Evolutionary conservation across 2,797 vertebrate species (phyloP), one percentile per base, ranked within the genome.

Genomic region (Aeoliscus strigatus): DNA sequence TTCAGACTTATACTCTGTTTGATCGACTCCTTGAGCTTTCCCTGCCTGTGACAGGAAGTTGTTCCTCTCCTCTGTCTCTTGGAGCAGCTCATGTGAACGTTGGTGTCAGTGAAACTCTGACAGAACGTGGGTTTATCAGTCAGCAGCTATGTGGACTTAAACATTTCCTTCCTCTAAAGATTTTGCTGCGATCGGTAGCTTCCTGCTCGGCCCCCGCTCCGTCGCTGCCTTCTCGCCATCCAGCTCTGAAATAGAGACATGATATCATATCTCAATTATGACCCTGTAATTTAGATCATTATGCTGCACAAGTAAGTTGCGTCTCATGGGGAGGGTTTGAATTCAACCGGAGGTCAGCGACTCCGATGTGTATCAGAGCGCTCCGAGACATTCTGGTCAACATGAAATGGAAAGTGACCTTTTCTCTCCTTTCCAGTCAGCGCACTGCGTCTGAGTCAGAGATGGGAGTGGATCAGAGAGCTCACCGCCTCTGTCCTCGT

Each of bases 81-180:
- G n/a, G n/a, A n/a, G n/a, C n/a, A n/a, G n/a, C n/a, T n/a, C n/a
- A n/a, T n/a, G n/a, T n/a, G n/a, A n/a, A n/a, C n/a, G n/a, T n/a
- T n/a, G n/a, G n/a, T n/a, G n/a, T n/a, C n/a, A n/a, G n/a, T n/a
- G n/a, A n/a, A n/a, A n/a, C n/a, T n/a, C n/a, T n/a, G n/a, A n/a
- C n/a, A n/a, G 79, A 75, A 70, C 68, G 54, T 64, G 66, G 74
- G 51, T 67, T 58, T 64, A 45, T 56, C 73, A 78, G 73, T 72
- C 67, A 77, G 60, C 60, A 73, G 60, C 63, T 78, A 75, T 82
- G 63, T 79, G 52, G 76, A 79, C 79, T 79, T 82, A 86, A 89
- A 87, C 77, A 82, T 85, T 88, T 89, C 87, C 87, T 89, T 88
- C 86, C 86, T 80, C 54, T 60, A 80, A 75, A 80, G 83, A 85